Evolutionary conservation across 2,888 invertebrate genomes (phyloP), one percentile per base, ranked within the genome.

Genomic region (Diarsia dahlii): DNA sequence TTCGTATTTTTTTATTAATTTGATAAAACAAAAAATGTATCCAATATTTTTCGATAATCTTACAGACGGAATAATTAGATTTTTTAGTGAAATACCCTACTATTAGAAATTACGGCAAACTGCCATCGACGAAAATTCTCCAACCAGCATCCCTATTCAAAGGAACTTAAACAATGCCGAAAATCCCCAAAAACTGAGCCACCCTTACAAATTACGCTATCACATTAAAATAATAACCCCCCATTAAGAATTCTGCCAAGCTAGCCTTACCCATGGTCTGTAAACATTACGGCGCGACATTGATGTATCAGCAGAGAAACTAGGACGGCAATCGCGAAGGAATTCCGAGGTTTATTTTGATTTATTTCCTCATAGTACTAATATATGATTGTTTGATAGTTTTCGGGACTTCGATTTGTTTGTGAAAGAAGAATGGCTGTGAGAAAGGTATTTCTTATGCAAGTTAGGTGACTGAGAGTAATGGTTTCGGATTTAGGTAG

Each of bases 251-350:
- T 81, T 69, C 84, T 74, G 84, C 69, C 84, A 70, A 58, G 81
- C 70, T 62, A 73, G 63, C 78, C 62, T 45, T 46, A 46, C 81
- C 78, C 81, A 73, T 82, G 86, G 80, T 66, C 75, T 78, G 79
- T 67, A 79, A 70, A 78, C 76, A 87, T 81, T 85, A 84, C 20
- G 60, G 66, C 80, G 18, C 78, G 87, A 87, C 87, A 76, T 63
- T 87, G 87, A 87, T 87, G 88, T 84, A 87, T 87, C 71, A 73
- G 63, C 34, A 54, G 48, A 13, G 69, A 70, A 60, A 78, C 45
- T 60, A 54, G 69, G 69, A 58, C 56, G 34, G 58, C 28, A 73
- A 65, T 46, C 81, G 18, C 23, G n/a, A 20, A 63, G 34, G 67
- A 62, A 81, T 56, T 60, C 68, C 62, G 34, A 54, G 45, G 12